Evolutionary conservation across 2,113 vertebrate genomes (phyloP).

Genomic region (Caloenas nicobarica): DNA sequence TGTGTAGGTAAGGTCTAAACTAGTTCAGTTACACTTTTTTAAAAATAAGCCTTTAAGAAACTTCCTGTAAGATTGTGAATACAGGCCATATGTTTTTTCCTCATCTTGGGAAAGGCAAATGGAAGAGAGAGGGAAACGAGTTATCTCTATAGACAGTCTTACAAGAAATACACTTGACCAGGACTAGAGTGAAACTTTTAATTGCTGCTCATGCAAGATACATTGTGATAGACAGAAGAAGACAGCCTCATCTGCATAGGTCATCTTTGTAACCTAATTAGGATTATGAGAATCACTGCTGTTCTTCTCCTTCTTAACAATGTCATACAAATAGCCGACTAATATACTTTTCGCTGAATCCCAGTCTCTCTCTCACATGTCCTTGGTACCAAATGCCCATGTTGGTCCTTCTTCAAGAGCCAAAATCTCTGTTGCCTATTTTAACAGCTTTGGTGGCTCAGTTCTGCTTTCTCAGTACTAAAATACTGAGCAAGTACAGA

Average conservation of each 20-base stretch:
- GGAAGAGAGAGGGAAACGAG: background rate
- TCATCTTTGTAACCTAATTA: background rate
- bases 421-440: background rate
- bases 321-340: background rate
- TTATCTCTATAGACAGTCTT: background rate
- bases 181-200: background rate
- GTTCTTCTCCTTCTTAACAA: background rate
- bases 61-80: background rate
- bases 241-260: background rate
- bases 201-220: background rate
- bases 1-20: background rate
- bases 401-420: background rate
- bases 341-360: background rate
- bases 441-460: background rate
- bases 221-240: background rate
- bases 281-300: background rate
- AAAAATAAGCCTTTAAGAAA: constrained; percentile 27
- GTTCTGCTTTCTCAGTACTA: background rate
- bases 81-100: background rate
- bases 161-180: background rate
- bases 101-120: background rate
- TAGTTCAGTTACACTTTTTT: constrained; percentile 19
- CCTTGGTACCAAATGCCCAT: background rate
- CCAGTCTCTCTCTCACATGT: background rate
- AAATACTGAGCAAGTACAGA: background rate